Evolutionary conservation across 2,888 invertebrate species (phyloP).

Genomic region (Scrobipalpa costella): DNA sequence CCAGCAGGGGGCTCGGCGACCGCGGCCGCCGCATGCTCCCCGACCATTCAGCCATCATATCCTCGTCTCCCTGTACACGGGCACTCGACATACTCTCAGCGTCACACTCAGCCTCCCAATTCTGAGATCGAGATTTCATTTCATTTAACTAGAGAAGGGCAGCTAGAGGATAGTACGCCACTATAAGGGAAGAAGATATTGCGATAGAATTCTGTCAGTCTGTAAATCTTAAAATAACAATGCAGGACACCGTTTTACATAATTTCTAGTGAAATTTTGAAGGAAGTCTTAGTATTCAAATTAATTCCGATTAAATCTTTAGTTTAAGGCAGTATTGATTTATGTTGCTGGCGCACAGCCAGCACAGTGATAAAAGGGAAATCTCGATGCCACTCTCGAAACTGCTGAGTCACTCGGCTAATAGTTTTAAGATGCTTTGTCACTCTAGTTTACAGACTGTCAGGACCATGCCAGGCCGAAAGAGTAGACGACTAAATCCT

Average conservation of each 20-base stretch:
- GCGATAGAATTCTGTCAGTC: slow-evolving; percentile 34
- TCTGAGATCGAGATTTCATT: slow-evolving; percentile 78
- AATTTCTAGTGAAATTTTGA: not conserved
- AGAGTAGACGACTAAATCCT: slow-evolving; percentile 3
- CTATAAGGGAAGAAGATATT: slow-evolving; percentile 45
- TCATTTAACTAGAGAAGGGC: slow-evolving; percentile 68
- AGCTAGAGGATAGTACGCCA: slow-evolving; percentile 46
- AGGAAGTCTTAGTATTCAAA: not conserved
- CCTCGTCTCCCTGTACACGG: slow-evolving; percentile 83
- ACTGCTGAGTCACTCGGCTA: not conserved
- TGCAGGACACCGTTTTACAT: not conserved
- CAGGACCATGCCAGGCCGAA: slow-evolving; percentile 22
- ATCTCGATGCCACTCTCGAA: not conserved
- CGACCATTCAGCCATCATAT: slow-evolving; percentile 82
- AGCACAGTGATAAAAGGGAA: slow-evolving; percentile 2
- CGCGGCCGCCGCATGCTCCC: slow-evolving; percentile 69
- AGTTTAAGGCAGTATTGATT: slow-evolving; percentile 5
- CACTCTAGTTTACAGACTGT: slow-evolving; percentile 11
- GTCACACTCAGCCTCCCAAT: slow-evolving; percentile 79
- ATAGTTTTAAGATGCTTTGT: slow-evolving; percentile 7
- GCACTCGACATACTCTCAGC: slow-evolving; percentile 81
- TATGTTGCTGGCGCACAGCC: slow-evolving; percentile 3
- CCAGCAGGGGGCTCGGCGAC: slow-evolving; percentile 74
- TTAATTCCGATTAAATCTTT: not conserved
- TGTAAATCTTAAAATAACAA: slow-evolving; percentile 9